Conservation (phyloP, 2,113 vertebrate genomes). For the Sinocyclocheilus anshuiensis region DNA sequence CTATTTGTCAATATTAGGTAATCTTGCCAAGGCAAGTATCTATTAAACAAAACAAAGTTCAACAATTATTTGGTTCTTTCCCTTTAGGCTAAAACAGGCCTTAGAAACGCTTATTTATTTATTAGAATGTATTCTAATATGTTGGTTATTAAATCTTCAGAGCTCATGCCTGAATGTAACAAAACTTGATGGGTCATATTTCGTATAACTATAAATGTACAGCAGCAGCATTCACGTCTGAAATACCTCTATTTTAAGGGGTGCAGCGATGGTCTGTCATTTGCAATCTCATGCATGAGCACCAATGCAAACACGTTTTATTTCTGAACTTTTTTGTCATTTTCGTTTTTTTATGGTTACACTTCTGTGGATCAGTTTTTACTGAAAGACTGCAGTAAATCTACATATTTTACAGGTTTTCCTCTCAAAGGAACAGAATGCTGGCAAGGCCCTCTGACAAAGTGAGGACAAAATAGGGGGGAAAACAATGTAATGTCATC, state of each 20-base stretch:
- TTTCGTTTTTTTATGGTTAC: slow-evolving; percentile 63
- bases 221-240: neutral
- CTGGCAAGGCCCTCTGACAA: slow-evolving; percentile 16
- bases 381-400: slow-evolving; percentile 69
- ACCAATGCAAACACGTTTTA: neutral
- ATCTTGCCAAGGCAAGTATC: neutral
- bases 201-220: neutral
- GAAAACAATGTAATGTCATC: neutral
- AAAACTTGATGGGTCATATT: neutral
- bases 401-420: slow-evolving; percentile 68
- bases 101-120: neutral
- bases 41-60: no score
- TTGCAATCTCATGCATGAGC: neutral
- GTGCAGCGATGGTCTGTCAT: neutral
- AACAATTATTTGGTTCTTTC: neutral
- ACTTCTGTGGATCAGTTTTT: slow-evolving; percentile 69
- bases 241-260: neutral
- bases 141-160: no score
- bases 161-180: neutral
- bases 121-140: no score
- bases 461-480: neutral
- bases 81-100: neutral
- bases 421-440: slow-evolving; percentile 61
- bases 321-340: slow-evolving; percentile 48
- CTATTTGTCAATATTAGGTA: neutral